phyloP scores from a whole-genome alignment of 1,140 invertebrate genomes.

The Brachionus sp. region DNA sequence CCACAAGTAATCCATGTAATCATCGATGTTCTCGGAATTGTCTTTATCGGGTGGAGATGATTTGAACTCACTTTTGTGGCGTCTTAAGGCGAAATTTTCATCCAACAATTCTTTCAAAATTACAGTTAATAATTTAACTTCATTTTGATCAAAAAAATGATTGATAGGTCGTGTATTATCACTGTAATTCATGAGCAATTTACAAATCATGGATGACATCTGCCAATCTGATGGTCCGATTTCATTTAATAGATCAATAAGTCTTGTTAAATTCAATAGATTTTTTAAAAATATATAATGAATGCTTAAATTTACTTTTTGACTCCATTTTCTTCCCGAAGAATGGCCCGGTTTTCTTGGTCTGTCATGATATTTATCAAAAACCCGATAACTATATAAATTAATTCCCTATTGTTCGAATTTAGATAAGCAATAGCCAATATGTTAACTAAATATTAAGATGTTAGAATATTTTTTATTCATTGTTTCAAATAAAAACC shows the following conservation, averaged over 20 bases:
- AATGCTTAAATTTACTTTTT: constrained; percentile 54
- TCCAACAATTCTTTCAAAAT: constrained; percentile 31
- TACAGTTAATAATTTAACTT: neutral
- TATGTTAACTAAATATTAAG: constrained; percentile 59
- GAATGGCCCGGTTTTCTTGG: constrained; percentile 62
- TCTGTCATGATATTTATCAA: constrained; percentile 70
- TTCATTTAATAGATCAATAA: constrained; percentile 63
- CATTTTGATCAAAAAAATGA: constrained; percentile 6
- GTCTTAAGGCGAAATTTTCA: constrained; percentile 42
- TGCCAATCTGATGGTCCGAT: constrained; percentile 65
- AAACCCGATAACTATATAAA: constrained; percentile 67
- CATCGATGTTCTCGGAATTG: constrained; percentile 12
- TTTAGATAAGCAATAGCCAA: constrained; percentile 62
- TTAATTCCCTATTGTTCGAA: constrained; percentile 63
- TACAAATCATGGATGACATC: constrained; percentile 65
- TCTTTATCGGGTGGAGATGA: neutral
- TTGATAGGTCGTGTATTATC: constrained; percentile 57
- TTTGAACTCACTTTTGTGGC: constrained; percentile 18
- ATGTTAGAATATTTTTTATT: neutral
- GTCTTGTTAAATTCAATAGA: constrained; percentile 50
- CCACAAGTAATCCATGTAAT: constrained; percentile 42
- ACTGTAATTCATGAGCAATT: constrained; percentile 70
- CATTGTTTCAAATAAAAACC: constrained; percentile 53
- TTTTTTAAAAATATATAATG: neutral
- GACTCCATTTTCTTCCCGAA: constrained; percentile 61